Evolutionary conservation across 2,797 vertebrate species (phyloP).

Genomic region (Sylvia borin): DNA sequence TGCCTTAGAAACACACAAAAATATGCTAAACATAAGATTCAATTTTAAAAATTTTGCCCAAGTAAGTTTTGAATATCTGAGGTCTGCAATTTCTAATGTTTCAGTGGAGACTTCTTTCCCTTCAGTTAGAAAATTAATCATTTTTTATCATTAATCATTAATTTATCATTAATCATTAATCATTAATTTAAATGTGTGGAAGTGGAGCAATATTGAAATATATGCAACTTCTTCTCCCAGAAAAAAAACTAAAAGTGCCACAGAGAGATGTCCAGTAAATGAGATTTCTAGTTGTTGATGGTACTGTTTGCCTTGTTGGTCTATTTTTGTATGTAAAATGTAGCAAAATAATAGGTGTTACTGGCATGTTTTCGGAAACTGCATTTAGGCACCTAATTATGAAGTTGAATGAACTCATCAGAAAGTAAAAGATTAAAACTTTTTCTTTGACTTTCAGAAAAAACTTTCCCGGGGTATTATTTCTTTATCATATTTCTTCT

Average conservation of each 20-base stretch:
- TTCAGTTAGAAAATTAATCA: neutral
- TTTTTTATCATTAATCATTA: too few relatives aligned
- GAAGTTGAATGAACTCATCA: neutral
- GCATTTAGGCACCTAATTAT: neutral
- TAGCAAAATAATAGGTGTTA: neutral
- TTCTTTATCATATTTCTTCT: neutral
- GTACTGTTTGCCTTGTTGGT: neutral
- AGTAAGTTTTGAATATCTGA: neutral
- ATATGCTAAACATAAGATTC: neutral
- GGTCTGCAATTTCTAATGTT: neutral
- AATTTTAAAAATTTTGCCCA: neutral
- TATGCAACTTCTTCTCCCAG: neutral
- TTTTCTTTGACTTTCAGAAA: neutral
- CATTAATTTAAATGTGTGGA: neutral
- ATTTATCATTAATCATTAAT: too few relatives aligned
- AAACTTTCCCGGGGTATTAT: neutral
- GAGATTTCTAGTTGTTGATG: neutral
- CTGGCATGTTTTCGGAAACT: neutral
- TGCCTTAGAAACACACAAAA: neutral
- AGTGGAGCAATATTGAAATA: neutral
- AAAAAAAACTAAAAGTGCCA: neutral
- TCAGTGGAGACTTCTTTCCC: neutral
- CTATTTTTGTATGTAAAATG: neutral
- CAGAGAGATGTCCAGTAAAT: neutral
- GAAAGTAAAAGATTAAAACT: neutral